Conservation (phyloP, 2,888 invertebrate species). For the Amblyteles armatorius region DNA sequence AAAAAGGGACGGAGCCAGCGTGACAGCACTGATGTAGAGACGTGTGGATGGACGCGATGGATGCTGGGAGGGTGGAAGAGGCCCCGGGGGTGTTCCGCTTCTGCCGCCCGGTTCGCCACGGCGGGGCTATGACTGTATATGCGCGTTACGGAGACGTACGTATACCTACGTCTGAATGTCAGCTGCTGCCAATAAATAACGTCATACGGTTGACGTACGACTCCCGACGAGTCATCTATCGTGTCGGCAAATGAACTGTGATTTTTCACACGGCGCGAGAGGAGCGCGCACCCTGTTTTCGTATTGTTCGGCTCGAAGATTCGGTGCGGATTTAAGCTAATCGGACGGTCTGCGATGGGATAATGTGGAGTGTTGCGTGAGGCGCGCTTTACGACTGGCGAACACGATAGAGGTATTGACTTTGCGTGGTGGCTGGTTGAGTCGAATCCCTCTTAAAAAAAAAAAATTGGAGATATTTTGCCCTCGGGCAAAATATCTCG, state of each 20-base stretch:
- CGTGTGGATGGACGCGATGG: slow-evolving; percentile 74
- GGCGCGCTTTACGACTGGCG: neutral
- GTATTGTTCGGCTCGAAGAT: neutral
- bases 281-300: slow-evolving; percentile 10
- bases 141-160: slow-evolving; percentile 50
- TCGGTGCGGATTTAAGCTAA: neutral
- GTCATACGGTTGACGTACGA: slow-evolving; percentile 80
- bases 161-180: slow-evolving; percentile 77
- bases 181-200: slow-evolving; percentile 83
- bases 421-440: neutral
- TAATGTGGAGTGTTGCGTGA: neutral
- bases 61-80: slow-evolving; percentile 71
- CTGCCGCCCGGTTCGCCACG: slow-evolving; percentile 33
- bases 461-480: too few relatives aligned
- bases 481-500: too few relatives aligned
- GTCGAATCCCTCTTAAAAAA: neutral
- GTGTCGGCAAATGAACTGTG: slow-evolving; percentile 79
- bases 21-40: slow-evolving; percentile 66
- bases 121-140: slow-evolving; percentile 54
- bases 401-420: neutral
- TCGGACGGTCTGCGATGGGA: neutral
- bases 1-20: slow-evolving; percentile 30
- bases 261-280: slow-evolving; percentile 77
- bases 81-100: slow-evolving; percentile 52
- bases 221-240: slow-evolving; percentile 78